Base-by-base conservation (phyloP, 2,113 vertebrate species). In the Paramisgurnus dabryanus region DNA sequence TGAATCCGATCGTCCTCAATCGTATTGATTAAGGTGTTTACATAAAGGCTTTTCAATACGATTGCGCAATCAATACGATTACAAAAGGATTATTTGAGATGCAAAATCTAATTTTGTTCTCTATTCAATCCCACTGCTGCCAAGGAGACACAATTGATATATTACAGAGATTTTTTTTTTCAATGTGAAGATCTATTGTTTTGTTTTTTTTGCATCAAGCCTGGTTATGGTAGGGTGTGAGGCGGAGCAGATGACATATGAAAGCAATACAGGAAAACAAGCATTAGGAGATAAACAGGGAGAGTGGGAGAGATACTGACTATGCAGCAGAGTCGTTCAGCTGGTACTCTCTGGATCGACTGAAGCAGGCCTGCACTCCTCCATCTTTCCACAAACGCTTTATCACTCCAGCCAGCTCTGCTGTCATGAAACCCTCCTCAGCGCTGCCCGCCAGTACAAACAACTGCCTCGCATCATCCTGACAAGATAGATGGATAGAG, bases 251-350 rank as follows among this genome's bases (percentile, higher is more conserved):
- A 72, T 53, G 53, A 58, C 17, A 7, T 40, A 13, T 43, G 8
- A 5, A 6, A 18, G 5, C 22, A 47, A 41, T 27, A 72, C 39
- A 39, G 17, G 49, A 71, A 71, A 50, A 7, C 45, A 61, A 60
- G 9, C 40, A 73, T 13, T 53, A 58, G 55, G 55, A 11, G 10
- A n/a, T 27, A 7, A 49, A 43, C 43, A 15, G 64, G 34, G 11
- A 55, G 61, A 53, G 47, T 8, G 8, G 12, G 18, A 50, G 22
- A 9, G 82, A 78, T 82, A 95, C 97, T 96, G 91, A 99, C 98
- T 99, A 99, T 65, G 98, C 96, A 22, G 98, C 97, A 11, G 98
- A 99, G 87, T 99, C 98, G 88, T 99, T 99, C 80, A 99, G 96
- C 88, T 99, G 98, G 89, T 99, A 99, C 79, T 99, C 98, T 64